Base-by-base conservation (phyloP, 2,888 invertebrate species). In the Druceiella hillmani region DNA sequence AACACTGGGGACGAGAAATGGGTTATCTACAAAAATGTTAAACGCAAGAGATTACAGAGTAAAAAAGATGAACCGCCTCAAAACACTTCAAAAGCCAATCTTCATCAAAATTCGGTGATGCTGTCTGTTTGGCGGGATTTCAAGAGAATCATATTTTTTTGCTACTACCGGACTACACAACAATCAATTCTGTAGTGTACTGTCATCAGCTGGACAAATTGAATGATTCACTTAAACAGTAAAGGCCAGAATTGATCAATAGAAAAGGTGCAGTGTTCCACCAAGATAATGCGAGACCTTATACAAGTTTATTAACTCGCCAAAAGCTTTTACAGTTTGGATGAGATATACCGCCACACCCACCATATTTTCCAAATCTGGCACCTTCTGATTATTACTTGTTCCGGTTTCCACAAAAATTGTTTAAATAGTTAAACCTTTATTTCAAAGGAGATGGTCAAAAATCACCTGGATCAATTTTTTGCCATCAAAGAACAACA, bases 1-100 rank as follows among this genome's bases (percentile, higher is more conserved):
- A 46, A 30, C 32, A 44, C 36, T 39, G 49, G 39, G 40, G 40
- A 41, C 40, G 46, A 50, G 39, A 50, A 46, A 38, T 45, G 45
- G 30, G 30, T 50, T 22, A 40, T 43, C 3, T 48, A 50, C 33
- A 39, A 50, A 24, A 47, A 49, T 17, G 25, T 45, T 14, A 43
- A 28, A 15, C 40, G 43, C 16, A 49, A 48, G 42, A 35, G 45
- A 44, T 49, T 43, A 22, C 49, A 45, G 44, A 33, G 36, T 28
- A 40, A 30, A 31, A 38, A 15, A 25, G 37, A 38, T 39, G 43
- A 49, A 40, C 41, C 40, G 20, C 26, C 44, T 29, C 42, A 43
- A 50, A 36, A 17, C 25, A 44, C 28, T 9, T 39, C 48, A 6
- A 48, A 48, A 47, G 40, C 40, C 24, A 33, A 45, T 30, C n/a